phyloP scores from a whole-genome alignment of 2,888 invertebrate genomes.

The Pyrrhia umbra region DNA sequence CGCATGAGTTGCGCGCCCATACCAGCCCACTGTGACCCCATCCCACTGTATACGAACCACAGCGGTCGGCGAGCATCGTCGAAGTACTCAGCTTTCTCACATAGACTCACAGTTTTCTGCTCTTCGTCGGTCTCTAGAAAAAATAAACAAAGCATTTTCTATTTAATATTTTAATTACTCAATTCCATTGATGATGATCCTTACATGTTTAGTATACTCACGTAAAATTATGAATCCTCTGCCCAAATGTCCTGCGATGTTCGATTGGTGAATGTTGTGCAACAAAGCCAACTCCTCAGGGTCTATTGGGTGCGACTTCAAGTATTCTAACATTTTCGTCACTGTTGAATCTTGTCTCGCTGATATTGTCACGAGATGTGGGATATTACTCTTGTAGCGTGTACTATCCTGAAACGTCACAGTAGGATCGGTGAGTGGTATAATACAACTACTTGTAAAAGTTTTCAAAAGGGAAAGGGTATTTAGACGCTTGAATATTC shows the following conservation, averaged over 20 bases:
- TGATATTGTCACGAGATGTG: conserved; percentile 76
- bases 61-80: conserved; percentile 85
- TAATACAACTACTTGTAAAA: conserved; percentile 79
- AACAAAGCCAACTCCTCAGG: conserved; percentile 80
- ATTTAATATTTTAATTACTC: too few species aligned
- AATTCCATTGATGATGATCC: background rate
- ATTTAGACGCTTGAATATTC: too few species aligned
- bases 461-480: background rate
- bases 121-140: conserved; percentile 71
- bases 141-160: background rate
- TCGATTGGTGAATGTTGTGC: conserved; percentile 76
- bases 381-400: conserved; percentile 73
- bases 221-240: conserved; percentile 79
- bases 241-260: conserved; percentile 77
- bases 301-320: conserved; percentile 78
- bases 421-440: conserved; percentile 62
- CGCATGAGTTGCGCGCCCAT: conserved; percentile 92
- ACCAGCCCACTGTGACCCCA: conserved; percentile 93
- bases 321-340: conserved; percentile 67
- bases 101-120: conserved; percentile 66
- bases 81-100: conserved; percentile 71
- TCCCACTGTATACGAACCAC: conserved; percentile 93
- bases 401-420: conserved; percentile 72
- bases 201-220: conserved; percentile 48
- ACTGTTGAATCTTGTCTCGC: conserved; percentile 74